Evolutionary conservation across 2,113 vertebrate genomes (phyloP).

Genomic region (Zosterops japonicus): DNA sequence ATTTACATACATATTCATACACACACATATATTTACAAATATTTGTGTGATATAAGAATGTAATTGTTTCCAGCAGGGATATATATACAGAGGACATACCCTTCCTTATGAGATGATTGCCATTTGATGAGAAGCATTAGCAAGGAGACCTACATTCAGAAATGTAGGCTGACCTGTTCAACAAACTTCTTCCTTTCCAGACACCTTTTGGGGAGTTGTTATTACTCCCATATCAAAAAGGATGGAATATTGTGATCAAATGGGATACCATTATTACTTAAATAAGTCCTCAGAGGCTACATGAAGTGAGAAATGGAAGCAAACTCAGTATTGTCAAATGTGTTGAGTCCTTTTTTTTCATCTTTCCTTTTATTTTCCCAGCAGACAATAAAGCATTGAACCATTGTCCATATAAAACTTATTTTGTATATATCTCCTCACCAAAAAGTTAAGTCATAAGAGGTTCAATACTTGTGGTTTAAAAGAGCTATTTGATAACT

Average conservation of each 20-base stretch:
- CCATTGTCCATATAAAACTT: background rate
- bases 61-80: background rate
- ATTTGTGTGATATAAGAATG: accelerated
- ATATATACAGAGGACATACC: background rate
- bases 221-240: background rate
- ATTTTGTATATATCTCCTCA: background rate
- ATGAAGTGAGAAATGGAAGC: background rate
- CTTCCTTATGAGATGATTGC: background rate
- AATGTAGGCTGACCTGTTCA: background rate
- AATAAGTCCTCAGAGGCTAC: background rate
- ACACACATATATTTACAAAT: background rate
- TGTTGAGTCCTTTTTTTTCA: background rate
- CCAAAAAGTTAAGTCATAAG: background rate
- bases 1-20: background rate
- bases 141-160: background rate
- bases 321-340: background rate
- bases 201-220: background rate
- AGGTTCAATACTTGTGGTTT: background rate
- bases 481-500: background rate
- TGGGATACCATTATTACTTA: background rate
- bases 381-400: background rate
- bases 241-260: background rate
- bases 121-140: background rate
- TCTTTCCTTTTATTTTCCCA: background rate
- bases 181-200: background rate